Conservation (phyloP, 2,888 invertebrate species). For the Pseudoips prasinana region DNA sequence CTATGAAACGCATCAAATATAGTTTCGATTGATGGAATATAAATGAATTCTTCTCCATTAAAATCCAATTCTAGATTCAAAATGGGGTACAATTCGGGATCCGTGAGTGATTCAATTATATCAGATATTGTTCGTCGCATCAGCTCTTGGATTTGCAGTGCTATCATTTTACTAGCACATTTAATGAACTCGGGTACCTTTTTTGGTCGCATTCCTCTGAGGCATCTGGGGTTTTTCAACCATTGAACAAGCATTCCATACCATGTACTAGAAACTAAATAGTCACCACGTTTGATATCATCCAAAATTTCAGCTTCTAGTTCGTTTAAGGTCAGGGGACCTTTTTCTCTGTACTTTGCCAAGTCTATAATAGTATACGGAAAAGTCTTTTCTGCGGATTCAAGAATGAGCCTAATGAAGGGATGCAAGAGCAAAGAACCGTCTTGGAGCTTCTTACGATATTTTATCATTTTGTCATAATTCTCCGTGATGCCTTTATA, state of each 20-base stretch:
- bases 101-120: conserved; percentile 79
- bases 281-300: conserved; percentile 66
- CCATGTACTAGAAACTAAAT: conserved; percentile 70
- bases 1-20: conserved; percentile 81
- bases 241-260: conserved; percentile 66
- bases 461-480: conserved; percentile 80
- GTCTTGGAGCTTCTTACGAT: conserved; percentile 77
- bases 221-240: conserved; percentile 74
- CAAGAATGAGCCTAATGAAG: conserved; percentile 83
- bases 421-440: conserved; percentile 84
- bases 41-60: conserved; percentile 75
- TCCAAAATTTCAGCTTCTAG: conserved; percentile 59
- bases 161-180: conserved; percentile 72
- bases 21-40: conserved; percentile 82
- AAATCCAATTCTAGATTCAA: conserved; percentile 82
- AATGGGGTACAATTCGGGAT: conserved; percentile 81
- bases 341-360: conserved; percentile 63
- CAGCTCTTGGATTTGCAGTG: conserved; percentile 84
- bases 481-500: conserved; percentile 84
- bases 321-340: conserved; percentile 59
- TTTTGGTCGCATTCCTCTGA: conserved; percentile 62
- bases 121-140: conserved; percentile 86
- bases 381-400: conserved; percentile 73
- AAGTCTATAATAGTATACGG: conserved; percentile 81
- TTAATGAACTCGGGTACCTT: conserved; percentile 61